Evolutionary conservation across 2,888 invertebrate species (phyloP), one percentile per base, ranked within the genome.

Genomic region (Sisyra nigra): DNA sequence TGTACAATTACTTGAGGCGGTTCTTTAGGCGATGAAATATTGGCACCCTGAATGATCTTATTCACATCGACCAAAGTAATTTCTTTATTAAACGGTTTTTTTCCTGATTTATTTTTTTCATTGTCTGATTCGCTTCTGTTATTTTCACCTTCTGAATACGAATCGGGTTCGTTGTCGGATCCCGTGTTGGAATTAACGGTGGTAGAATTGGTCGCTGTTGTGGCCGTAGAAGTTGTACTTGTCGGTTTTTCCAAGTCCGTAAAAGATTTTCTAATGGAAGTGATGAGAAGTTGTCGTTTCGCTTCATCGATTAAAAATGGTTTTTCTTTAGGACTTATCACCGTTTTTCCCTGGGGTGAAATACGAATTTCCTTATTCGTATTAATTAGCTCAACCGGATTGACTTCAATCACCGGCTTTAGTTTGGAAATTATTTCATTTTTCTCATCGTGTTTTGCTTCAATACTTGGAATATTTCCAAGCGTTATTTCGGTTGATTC

Each of bases 401-500:
- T 54, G 15, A 58, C 51, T 45, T 57, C 56, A 2, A 48, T 43
- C 11, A 56, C 49, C 8, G 55, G 56, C 49, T 53, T 56, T 30
- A 45, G 44, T 46, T 50, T 50, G 18, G 10, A 38, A 24, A 45
- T 42, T 13, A 38, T 31, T 29, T 41, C 14, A 42, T 42, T 19
- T 40, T 24, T 11, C 11, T 24, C 19, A 14, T 40, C 40, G 8
- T 30, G 3, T 24, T 24, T 24, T 7, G 24, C 24, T 24, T 29
- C 31, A 40, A 31, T 32, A 13, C 15, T 11, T 15, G 41, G 39
- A 19, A 34, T 51, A 39, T 54, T 55, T 7, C 51, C 53, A 1
- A 57, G 46, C n/a, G 50, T 49, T n/a, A 58, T 52, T 51, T 59
- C 57, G 47, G 54, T 53, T 33, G 54, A 52, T 48, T 60, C 58